Evolutionary conservation across 2,113 vertebrate species (phyloP).

Genomic region (Tupaia chinensis): DNA sequence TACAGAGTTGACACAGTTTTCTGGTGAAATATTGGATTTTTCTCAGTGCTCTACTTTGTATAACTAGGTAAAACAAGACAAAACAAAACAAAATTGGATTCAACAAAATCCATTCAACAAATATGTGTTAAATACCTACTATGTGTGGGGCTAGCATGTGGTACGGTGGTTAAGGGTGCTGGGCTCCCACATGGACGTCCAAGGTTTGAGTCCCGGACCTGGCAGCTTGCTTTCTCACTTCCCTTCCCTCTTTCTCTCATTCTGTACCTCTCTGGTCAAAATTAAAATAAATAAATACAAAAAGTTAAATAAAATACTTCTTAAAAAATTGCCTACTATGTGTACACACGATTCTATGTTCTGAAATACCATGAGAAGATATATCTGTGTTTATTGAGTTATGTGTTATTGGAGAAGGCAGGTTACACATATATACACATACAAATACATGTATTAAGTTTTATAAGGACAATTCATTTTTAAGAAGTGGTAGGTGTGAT

Average conservation of each 20-base stretch:
- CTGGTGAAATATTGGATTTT: constrained; percentile 54
- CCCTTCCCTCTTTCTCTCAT: too few species aligned
- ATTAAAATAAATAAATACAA: not conserved
- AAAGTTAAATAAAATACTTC: not conserved
- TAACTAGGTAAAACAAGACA: not conserved
- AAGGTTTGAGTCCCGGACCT: too few species aligned
- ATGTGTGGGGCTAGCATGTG: not conserved
- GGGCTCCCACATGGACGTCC: too few species aligned
- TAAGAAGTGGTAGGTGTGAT: not conserved
- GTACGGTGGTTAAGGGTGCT: too few species aligned
- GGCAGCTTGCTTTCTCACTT: too few species aligned
- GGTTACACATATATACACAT: not conserved
- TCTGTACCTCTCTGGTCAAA: too few species aligned
- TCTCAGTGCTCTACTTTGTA: not conserved
- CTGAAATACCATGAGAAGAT: not conserved
- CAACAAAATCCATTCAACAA: not conserved
- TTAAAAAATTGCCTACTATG: too few species aligned
- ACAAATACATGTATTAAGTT: not conserved
- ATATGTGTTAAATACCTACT: not conserved
- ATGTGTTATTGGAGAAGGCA: not conserved
- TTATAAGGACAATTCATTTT: not conserved
- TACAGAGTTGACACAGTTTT: constrained; percentile 40
- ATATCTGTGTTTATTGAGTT: not conserved
- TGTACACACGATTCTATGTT: not conserved
- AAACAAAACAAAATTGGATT: not conserved